Conservation (phyloP, 1,140 invertebrate genomes). For the Microplitis mediator region DNA sequence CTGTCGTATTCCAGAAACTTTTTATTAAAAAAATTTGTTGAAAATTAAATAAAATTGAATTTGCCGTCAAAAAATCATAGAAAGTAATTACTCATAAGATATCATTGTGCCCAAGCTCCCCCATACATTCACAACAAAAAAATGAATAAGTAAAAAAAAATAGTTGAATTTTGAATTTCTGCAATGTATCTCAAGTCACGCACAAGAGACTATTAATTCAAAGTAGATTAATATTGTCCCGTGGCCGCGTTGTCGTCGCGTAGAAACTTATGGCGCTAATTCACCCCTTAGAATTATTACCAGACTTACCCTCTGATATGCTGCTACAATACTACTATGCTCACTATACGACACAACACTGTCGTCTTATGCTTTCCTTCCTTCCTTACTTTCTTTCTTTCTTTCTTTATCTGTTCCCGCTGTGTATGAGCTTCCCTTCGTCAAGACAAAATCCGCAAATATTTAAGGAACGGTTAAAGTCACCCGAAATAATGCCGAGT, state of each 20-base stretch:
- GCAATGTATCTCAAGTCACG: constrained; percentile 18
- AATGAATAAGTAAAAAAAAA: not conserved
- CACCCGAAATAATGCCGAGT: constrained; percentile 11
- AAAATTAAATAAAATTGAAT: no score
- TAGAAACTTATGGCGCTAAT: constrained; percentile 29
- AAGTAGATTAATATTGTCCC: constrained; percentile 31
- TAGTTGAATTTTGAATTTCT: not conserved
- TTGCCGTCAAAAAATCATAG: no score
- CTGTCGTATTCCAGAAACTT: no score
- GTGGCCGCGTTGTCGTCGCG: constrained; percentile 20
- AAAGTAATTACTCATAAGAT: no score
- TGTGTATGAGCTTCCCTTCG: not conserved
- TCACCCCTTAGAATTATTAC: constrained; percentile 27
- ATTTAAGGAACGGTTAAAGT: constrained; percentile 31
- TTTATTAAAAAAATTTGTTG: no score
- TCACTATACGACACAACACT: no score
- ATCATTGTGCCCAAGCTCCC: no score
- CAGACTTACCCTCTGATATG: constrained; percentile 17
- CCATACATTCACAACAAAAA: no score
- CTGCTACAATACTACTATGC: not conserved
- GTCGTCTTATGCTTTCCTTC: not conserved
- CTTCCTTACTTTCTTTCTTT: not conserved
- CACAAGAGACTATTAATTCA: constrained; percentile 28
- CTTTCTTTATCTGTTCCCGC: not conserved
- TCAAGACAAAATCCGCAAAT: constrained; percentile 19